Evolutionary conservation across 2,888 invertebrate species (phyloP).

Genomic region (Argynnis bischoffii): DNA sequence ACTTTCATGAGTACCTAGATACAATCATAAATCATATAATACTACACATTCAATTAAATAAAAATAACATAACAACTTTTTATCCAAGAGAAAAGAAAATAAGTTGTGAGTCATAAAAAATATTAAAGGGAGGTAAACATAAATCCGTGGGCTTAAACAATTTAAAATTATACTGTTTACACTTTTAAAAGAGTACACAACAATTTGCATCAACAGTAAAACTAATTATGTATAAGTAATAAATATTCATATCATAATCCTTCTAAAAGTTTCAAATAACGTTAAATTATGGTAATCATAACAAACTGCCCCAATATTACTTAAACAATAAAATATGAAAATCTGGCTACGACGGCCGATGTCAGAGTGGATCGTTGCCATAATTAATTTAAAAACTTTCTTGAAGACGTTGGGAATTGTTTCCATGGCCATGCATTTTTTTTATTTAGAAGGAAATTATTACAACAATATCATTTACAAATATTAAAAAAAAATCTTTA

Average conservation of each 20-base stretch:
- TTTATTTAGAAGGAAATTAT: constrained; percentile 5
- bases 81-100: too few relatives aligned
- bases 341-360: constrained; percentile 18
- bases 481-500: too few relatives aligned
- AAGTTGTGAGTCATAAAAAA: too few relatives aligned
- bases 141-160: too few relatives aligned
- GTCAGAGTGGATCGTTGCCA: constrained; percentile 1
- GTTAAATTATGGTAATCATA: constrained; percentile 19
- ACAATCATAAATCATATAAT: too few relatives aligned
- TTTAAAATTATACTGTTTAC: constrained; percentile 1
- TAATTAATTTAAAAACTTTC: constrained; percentile 25
- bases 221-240: constrained; percentile 14
- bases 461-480: background rate
- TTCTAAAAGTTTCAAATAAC: constrained; percentile 16
- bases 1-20: too few relatives aligned
- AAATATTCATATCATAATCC: constrained; percentile 18
- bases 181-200: constrained; percentile 8
- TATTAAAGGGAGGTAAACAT: too few relatives aligned
- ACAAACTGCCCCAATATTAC: constrained; percentile 18
- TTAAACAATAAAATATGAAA: constrained; percentile 18
- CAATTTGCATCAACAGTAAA: constrained; percentile 14
- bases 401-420: constrained; percentile 16
- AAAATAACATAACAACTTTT: too few relatives aligned
- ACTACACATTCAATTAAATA: too few relatives aligned
- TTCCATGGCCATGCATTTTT: constrained; percentile 13